Evolutionary conservation across 2,797 vertebrate genomes (phyloP), one percentile per base, ranked within the genome.

Genomic region (Sebastes kiyomatsui): DNA sequence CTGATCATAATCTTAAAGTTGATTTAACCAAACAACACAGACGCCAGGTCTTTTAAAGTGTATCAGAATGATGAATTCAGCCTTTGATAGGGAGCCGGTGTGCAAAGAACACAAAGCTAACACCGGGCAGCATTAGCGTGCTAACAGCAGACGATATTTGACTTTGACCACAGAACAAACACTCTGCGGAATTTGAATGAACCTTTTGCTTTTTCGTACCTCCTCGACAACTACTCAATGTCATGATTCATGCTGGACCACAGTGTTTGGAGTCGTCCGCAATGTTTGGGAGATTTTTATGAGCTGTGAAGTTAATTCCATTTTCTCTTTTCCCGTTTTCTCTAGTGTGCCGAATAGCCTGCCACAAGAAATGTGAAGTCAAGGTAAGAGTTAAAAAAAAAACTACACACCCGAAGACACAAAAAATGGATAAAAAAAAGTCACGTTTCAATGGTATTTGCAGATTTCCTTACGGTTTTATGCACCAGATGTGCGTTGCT

Each of bases 281-380:
- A 12, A 42, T 85, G 58, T 78, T 68, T 85, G 20, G 10, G 30
- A 74, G 54, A 66, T 73, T 81, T 89, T 80, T 77, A 78, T 83
- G 59, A 82, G 64, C 55, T 78, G 35, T 78, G 55, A 87, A 55
- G 38, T 72, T 84, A 84, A 85, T 77, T 67, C 10, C 1, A 54
- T 82, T 80, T 72, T 84, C 25, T 83, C 3, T 67, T 79, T 80
- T 28, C 59, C 65, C 70, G 77, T 67, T 92, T 72, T 83, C 6
- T 87, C 42, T 30, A 98, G 97, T 97, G 87, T 98, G 97, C 92
- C 96, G 97, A 62, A 92, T 97, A 89, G 94, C 96, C 70, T 98
- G 97, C 94, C 97, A 98, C 95, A 97, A 96, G 96, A 97, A 97
- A 96, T 98, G 97, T 93, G 97, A 97, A 94, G 95, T 95, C 82